phyloP scores from a whole-genome alignment of 2,113 vertebrate species.

The Psilopogon haemacephalus region DNA sequence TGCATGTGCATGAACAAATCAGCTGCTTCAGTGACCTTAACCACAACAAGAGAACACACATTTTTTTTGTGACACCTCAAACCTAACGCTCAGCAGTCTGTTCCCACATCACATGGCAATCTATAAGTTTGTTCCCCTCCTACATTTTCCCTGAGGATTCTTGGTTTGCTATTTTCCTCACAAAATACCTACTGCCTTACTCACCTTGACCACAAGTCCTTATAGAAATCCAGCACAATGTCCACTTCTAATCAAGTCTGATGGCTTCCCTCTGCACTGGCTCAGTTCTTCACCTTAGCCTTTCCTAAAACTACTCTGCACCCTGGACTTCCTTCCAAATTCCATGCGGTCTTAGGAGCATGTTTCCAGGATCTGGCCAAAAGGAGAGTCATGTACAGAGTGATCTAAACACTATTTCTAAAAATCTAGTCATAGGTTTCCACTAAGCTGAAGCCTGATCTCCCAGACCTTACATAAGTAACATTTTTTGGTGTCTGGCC shows the following conservation, averaged over 20 bases:
- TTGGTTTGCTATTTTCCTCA: conserved; percentile 16
- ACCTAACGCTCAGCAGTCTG: conserved; percentile 42
- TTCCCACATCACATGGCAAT: conserved; percentile 7
- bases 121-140: conserved; percentile 41
- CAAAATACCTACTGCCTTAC: conserved; percentile 53
- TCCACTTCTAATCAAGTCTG: conserved; percentile 25
- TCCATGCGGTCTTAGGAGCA: not conserved
- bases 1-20: conserved; percentile 77
- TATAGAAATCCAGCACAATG: not conserved
- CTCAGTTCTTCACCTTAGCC: not conserved
- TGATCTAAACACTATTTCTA: not conserved
- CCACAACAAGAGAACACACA: not conserved
- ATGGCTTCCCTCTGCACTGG: not conserved
- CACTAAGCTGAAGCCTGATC: not conserved
- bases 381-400: not conserved
- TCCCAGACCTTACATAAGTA: not conserved
- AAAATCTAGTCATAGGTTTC: not conserved
- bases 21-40: conserved; percentile 48
- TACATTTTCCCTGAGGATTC: conserved; percentile 5
- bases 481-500: not conserved
- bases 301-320: not conserved
- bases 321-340: not conserved
- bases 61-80: not conserved
- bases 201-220: not conserved
- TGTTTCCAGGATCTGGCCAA: not conserved